Evolutionary conservation across 1,140 invertebrate species (phyloP).

Genomic region (Sipha flava): DNA sequence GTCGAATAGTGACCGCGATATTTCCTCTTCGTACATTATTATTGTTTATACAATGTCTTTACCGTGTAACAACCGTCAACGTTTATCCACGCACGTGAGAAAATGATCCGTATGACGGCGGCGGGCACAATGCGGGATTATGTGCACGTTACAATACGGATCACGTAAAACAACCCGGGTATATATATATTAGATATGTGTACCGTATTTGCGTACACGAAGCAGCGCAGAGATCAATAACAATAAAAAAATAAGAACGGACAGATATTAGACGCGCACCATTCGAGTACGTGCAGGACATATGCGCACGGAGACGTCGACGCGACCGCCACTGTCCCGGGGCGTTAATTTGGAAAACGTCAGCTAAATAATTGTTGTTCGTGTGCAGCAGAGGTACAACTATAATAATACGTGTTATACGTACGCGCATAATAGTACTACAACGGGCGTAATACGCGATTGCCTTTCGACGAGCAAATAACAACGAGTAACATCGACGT

Average conservation of each 20-base stretch:
- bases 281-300: background rate
- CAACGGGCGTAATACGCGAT: background rate
- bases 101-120: background rate
- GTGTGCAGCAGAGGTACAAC: background rate
- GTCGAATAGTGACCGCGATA: too few relatives aligned
- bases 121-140: background rate
- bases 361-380: constrained; percentile 20
- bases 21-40: too few relatives aligned
- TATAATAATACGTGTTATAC: background rate
- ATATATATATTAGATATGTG: background rate
- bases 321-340: background rate
- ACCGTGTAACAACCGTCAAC: too few relatives aligned
- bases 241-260: background rate
- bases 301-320: background rate
- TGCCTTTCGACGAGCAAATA: background rate
- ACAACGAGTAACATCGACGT: background rate
- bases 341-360: constrained; percentile 14
- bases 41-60: too few relatives aligned
- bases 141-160: too few relatives aligned
- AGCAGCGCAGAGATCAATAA: background rate
- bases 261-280: background rate
- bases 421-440: background rate
- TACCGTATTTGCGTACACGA: background rate
- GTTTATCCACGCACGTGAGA: background rate
- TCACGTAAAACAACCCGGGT: too few relatives aligned